These are phyloP conservation scores for Columba janthina DNA, from an alignment of 2,113 vertebrate genomes.

Conservation along the genomic window DNA sequence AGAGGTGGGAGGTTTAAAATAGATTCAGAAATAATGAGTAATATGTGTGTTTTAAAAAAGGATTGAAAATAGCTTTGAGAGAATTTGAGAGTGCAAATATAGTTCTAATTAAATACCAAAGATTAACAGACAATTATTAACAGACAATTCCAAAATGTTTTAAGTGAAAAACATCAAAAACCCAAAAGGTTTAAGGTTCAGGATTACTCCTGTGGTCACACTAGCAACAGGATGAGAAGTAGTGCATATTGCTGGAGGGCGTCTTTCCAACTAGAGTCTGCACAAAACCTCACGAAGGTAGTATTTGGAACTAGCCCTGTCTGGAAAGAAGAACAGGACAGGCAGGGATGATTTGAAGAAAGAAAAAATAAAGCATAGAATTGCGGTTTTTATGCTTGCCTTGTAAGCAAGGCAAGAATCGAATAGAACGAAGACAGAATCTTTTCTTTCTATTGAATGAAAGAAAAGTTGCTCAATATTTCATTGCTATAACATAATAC, in stretches of 20 bases:
- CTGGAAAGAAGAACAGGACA: neutral
- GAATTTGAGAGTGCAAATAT: neutral
- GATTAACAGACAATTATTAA: neutral
- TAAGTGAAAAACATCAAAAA: neutral
- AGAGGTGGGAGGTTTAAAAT: neutral
- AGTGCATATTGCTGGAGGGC: neutral
- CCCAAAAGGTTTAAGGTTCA: neutral
- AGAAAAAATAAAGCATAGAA: neutral
- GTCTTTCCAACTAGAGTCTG: neutral
- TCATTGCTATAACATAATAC: accelerated
- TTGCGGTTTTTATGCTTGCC: neutral
- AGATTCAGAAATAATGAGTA: neutral
- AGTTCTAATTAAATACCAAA: neutral
- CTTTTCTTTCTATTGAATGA: neutral
- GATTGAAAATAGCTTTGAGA: neutral
- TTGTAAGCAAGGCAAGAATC: neutral
- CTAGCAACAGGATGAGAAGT: neutral
- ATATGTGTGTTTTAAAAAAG: neutral
- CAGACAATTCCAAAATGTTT: neutral
- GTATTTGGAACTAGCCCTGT: neutral
- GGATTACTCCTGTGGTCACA: neutral
- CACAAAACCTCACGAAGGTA: neutral
- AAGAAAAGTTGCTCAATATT: neutral
- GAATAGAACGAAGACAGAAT: neutral
- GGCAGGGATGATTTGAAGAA: neutral